Conservation (phyloP, 2,888 invertebrate genomes). For the Ctena decussata region DNA sequence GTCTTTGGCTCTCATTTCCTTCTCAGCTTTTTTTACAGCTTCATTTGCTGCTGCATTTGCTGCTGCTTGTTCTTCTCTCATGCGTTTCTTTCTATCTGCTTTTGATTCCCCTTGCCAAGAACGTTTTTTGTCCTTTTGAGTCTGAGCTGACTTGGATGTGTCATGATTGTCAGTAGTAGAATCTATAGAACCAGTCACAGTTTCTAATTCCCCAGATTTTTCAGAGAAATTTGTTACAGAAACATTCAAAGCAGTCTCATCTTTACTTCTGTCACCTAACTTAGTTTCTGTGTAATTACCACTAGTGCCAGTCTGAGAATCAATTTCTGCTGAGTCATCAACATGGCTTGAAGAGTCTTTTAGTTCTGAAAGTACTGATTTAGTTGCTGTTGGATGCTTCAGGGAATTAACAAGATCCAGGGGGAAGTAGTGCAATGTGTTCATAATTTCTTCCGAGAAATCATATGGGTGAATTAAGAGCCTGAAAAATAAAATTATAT, state of each 20-base stretch:
- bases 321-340: not conserved
- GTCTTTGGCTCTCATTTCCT: constrained; percentile 49
- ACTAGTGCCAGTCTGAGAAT: not conserved
- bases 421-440: constrained; percentile 90
- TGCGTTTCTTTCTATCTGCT: not conserved
- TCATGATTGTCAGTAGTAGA: too few relatives aligned
- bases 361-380: not conserved
- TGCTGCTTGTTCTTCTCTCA: constrained; percentile 8
- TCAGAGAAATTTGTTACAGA: too few relatives aligned
- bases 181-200: too few relatives aligned
- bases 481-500: constrained; percentile 72
- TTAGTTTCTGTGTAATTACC: not conserved
- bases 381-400: constrained; percentile 6
- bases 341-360: not conserved
- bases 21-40: constrained; percentile 29
- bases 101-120: too few relatives aligned
- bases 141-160: too few relatives aligned
- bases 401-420: constrained; percentile 70
- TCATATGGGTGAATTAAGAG: constrained; percentile 92
- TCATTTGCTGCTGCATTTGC: constrained; percentile 27
- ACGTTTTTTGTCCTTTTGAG: too few relatives aligned
- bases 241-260: too few relatives aligned
- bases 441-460: constrained; percentile 91
- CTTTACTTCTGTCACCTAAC: too few relatives aligned
- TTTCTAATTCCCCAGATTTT: too few relatives aligned